phyloP scores from a whole-genome alignment of 2,113 vertebrate genomes.

The Phycodurus eques region DNA sequence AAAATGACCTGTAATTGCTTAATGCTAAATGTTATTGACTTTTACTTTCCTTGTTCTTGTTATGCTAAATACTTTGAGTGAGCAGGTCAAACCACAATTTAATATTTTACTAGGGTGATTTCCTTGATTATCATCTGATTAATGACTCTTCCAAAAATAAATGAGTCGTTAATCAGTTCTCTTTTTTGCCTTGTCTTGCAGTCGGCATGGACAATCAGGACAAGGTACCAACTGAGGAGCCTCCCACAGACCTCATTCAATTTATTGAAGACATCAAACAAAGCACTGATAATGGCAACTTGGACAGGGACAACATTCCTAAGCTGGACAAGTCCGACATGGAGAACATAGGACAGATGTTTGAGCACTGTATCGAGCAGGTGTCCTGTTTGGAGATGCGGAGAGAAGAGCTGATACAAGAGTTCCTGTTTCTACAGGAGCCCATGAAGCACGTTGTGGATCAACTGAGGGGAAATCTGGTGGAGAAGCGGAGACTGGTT shows the following conservation, averaged over 20 bases:
- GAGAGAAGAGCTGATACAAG: slow-evolving; percentile 75
- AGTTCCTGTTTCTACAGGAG: slow-evolving; percentile 77
- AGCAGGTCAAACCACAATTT: not conserved
- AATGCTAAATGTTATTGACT: not conserved
- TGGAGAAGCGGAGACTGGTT: slow-evolving; percentile 69
- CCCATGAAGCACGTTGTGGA: slow-evolving; percentile 78
- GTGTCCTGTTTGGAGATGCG: slow-evolving; percentile 78
- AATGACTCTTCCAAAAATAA: not conserved
- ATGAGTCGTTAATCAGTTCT: not conserved
- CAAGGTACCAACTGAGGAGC: slow-evolving; percentile 9
- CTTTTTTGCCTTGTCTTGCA: not conserved
- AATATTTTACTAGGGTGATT: slow-evolving; percentile 8
- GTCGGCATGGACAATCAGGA: slow-evolving; percentile 38
- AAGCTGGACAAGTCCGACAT: slow-evolving; percentile 18
- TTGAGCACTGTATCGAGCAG: slow-evolving; percentile 74
- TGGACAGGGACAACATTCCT: not conserved
- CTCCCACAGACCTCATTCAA: slow-evolving; percentile 1
- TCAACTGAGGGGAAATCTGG: slow-evolving; percentile 76
- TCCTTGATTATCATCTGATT: slow-evolving; percentile 7
- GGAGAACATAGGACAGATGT: slow-evolving; percentile 41
- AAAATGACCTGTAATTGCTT: not conserved
- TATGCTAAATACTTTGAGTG: slow-evolving; percentile 6
- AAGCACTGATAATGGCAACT: not conserved
- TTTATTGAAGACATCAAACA: slow-evolving; percentile 2
- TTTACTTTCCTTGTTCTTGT: not conserved